Evolutionary conservation across 2,113 vertebrate species (phyloP), one percentile per base, ranked within the genome.

Genomic region (Semnornis frantzii): DNA sequence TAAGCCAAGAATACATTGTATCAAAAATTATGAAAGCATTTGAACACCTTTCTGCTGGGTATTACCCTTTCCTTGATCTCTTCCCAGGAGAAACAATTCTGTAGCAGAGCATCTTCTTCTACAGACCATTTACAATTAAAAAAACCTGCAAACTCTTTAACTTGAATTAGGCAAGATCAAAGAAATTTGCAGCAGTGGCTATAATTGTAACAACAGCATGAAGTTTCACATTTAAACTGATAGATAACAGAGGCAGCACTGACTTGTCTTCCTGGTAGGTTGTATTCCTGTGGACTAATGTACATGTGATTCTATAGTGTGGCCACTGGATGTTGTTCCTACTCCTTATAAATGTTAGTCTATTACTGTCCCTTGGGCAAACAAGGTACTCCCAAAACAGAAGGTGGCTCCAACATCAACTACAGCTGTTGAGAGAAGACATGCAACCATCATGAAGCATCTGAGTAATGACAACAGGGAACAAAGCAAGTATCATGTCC

Each of bases 401-500:
- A 84, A 44, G 63, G 71, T 34, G 48, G n/a, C 34, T 69, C 30
- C 63, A 65, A 27, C 10, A 30, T 17, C n/a, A 85, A 20, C 63
- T 52, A 14, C 34, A 89, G 78, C 52, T 82, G 27, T 58, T 65
- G 52, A 31, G 27, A 12, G 28, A 59, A 7, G 33, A 76, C 1
- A 0, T 3, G 7, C 31, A 57, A 33, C 23, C 23, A 57, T 52
- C 24, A 3, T 0, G 14, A 27, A 58, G 63, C 30, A 69, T 27
- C 20, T 48, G 8, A 70, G 33, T 33, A 52, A 34, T 6, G 11
- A 55, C 34, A 85, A 50, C 5, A 30, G 10, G 19, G 20, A 91
- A 63, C 19, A 83, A 83, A 80, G 28, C 14, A 57, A 80, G 20
- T 42, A 55, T 0, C 0, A n/a, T 21, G n/a, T 34, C 52, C 48